Evolutionary conservation across 1,140 invertebrate species (phyloP), one percentile per base, ranked within the genome.

Genomic region (Drosophila takahashii): DNA sequence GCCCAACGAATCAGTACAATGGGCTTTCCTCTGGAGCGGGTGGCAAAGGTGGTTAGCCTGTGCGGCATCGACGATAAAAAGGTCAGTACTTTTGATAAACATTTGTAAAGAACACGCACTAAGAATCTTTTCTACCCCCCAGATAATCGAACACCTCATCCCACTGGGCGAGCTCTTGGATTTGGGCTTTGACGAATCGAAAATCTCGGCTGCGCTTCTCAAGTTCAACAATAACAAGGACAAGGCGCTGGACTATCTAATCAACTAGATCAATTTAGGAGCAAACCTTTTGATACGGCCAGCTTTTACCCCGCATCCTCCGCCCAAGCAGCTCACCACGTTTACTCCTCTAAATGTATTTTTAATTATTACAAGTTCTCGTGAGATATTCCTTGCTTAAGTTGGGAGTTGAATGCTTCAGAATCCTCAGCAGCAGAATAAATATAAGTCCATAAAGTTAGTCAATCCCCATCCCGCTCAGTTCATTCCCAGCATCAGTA

Each of bases 41-140:
- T 96, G 1, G 94, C 96, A 5, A 94, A 96, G 72, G 95, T 96
- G 11, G 95, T 96, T 77, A 94, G 94, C 70, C 92, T 95, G 51
- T 93, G 97, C 57, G 96, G 96, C 71, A 93, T 95, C 69, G 96
- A 97, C 93, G 96, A 97, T 92, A 97, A 97, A 92, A 97, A 97
- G 94, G 96, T 97, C 83, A 93, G 92, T 58, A 7, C 5, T 1
- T 2, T 27, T 16, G 4, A 10, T 1, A 0, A 10, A 3, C 13
- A 27, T 4, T 9, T 13, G 4, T 1, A 3, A 4, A 1, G 5
- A 9, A 13, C 6, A 27, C 0, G 18, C 6, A 7, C 6, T 37
- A 0, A 0, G n/a, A 16, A 3, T 1, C 10, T 6, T 9, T 34
- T 5, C 44, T 8, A n/a, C 10, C 27, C 27, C 16, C 9, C 27